These are phyloP conservation scores for Balaeniceps rex DNA, from an alignment of 2,113 vertebrate species.

Conservation along the genomic window DNA sequence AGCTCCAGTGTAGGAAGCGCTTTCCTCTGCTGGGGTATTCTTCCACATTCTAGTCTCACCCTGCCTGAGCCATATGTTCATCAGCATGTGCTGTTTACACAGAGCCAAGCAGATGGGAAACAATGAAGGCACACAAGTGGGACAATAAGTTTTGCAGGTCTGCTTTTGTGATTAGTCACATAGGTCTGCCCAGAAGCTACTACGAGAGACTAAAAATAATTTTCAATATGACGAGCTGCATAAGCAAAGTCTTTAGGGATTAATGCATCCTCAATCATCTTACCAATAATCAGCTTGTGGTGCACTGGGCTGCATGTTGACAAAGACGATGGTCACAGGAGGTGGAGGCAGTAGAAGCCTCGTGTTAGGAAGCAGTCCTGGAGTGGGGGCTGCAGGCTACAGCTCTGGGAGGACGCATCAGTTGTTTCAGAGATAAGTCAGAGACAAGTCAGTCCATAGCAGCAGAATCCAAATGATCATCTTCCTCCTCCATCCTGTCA, in stretches of 20 bases:
- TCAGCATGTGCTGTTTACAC: not conserved
- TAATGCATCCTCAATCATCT: not conserved
- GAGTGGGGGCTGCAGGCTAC: not conserved
- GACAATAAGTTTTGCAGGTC: not conserved
- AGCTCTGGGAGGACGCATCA: not conserved
- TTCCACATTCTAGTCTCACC: not conserved
- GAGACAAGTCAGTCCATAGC: not conserved
- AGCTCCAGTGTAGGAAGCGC: not conserved
- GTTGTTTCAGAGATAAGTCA: not conserved
- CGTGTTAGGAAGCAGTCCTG: not conserved
- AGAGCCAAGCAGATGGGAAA: not conserved
- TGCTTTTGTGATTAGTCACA: not conserved
- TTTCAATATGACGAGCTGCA: not conserved
- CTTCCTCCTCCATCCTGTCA: not conserved
- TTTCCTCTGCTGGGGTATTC: not conserved
- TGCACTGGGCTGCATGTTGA: not conserved
- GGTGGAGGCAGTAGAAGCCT: not conserved
- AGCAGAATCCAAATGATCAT: constrained; percentile 12
- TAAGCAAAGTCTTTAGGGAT: not conserved
- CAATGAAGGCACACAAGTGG: not conserved
- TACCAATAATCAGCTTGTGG: not conserved
- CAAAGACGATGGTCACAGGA: not conserved
- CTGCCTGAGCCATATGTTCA: not conserved
- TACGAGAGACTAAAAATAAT: not conserved
- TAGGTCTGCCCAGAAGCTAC: not conserved